Evolutionary conservation across 2,113 vertebrate species (phyloP).

Genomic region (Bos indicus): DNA sequence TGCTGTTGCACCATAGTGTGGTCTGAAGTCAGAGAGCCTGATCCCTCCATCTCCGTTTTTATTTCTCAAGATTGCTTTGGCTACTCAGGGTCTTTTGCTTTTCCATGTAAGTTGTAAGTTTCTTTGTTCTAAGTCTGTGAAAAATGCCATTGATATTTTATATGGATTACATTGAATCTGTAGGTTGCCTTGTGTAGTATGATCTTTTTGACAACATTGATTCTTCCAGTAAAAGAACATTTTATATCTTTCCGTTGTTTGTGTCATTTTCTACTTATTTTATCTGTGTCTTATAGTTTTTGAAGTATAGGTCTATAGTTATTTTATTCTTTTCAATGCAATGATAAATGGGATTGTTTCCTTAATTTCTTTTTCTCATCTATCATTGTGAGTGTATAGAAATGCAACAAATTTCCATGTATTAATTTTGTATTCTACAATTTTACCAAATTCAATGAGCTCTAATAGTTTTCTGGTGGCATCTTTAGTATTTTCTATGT

Average conservation of each 20-base stretch:
- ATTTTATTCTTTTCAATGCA: background rate
- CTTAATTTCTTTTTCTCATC: background rate
- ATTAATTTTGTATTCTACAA: background rate
- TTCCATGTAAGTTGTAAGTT: background rate
- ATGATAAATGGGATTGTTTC: background rate
- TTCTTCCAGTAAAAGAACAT: background rate
- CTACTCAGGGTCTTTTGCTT: background rate
- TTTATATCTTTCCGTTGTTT: background rate
- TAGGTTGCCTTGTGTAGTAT: background rate
- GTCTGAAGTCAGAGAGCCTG: background rate
- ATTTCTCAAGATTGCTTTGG: background rate
- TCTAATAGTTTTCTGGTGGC: background rate
- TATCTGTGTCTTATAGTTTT: background rate
- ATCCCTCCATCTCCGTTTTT: background rate
- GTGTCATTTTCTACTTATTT: background rate
- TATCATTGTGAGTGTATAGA: background rate
- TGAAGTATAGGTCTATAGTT: background rate
- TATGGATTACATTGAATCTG: background rate
- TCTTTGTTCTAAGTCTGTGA: background rate
- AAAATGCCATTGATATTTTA: background rate
- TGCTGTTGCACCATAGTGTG: background rate
- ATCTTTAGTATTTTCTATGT: background rate
- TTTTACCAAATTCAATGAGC: background rate
- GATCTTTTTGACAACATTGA: background rate
- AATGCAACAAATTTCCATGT: background rate